Base-by-base conservation (phyloP, 2,888 invertebrate species). In the Archips xylosteana region DNA sequence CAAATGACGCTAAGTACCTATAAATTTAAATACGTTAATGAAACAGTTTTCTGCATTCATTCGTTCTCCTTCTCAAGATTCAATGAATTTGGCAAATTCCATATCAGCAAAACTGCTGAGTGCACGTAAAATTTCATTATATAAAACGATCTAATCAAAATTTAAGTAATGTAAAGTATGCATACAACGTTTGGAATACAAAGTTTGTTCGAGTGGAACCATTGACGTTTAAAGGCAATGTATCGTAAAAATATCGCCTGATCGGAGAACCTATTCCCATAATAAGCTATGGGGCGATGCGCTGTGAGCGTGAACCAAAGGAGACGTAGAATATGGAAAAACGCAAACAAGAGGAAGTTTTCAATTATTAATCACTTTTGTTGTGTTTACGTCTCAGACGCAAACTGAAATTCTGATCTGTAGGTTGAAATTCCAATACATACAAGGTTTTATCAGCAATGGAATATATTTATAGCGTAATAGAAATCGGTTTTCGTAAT, bases 181-280 rank as follows among this genome's bases (percentile, higher is more conserved):
- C 34, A 60, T 36, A 13, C n/a, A 60, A 60, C 39, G 15, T 15
- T 10, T 42, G 49, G 34, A 49, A 15, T 63, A 59, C 47, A 36
- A 62, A 23, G 54, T 60, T 65, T 51, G 13, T 69, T 54, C 73
- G 54, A 64, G 69, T 51, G 51, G 63, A 68, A 63, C 65, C 39
- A 12, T 47, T 45, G 36, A 61, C 8, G 67, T 61, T 42, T 13
- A 59, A 63, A 51, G 64, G 69, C 42, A 69, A 60, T 74, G 64
- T 51, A 65, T 42, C 64, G 69, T 73, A 54, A 74, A 74, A 64
- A 68, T 57, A 9, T 36, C 60, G 74, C 51, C 69, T 61, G 72
- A 57, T 47, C 63, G 69, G 23, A 60, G 13, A 59, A 39, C 36
- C 64, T 64, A 64, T 64, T 49, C 23, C 36, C 34, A 39, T 60